Evolutionary conservation across 2,888 invertebrate genomes (phyloP), one percentile per base, ranked within the genome.

Genomic region (Dryocosmus kuriphilus): DNA sequence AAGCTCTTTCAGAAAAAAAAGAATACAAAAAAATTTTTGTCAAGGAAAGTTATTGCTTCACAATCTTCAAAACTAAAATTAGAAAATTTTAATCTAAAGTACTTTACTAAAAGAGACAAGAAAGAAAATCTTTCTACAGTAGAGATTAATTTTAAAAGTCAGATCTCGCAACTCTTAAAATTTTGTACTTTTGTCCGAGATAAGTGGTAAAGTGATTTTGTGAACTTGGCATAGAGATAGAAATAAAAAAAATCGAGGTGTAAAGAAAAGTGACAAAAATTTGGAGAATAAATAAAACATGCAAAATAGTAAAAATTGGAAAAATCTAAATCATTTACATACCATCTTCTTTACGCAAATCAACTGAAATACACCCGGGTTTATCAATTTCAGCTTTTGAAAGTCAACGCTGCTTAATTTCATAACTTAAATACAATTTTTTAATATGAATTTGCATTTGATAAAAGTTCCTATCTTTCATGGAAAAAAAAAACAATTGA

Each of bases 301-400:
- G 89, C 89, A 89, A 85, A 85, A 86, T 82, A 87, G 83, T 85
- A 85, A 83, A 84, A 86, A 85, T 86, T 81, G 83, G 86, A 88
- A 88, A 85, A 89, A 88, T 88, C 86, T 85, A 86, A 89, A 87
- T 85, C 85, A 88, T 89, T 86, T 89, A 89, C 89, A 89, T 89
- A 89, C 89, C 89, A 89, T 89, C 89, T 89, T 89, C 89, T 89
- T 89, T 89, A 89, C 89, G 89, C 89, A 89, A 89, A 89, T 89
- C 88, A 89, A 89, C 89, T 89, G 89, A 89, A 89, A 89, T 88
- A 88, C 86, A 89, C 86, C 84, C 88, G 86, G 87, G 87, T 88
- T 89, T 86, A 89, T 89, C 86, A 89, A 88, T 85, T 78, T 86
- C 84, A 80, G 79, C n/a, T 46, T 19, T 24, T 51, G 16, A 51